Evolutionary conservation across 2,888 invertebrate species (phyloP).

Genomic region (Seira musarum): DNA sequence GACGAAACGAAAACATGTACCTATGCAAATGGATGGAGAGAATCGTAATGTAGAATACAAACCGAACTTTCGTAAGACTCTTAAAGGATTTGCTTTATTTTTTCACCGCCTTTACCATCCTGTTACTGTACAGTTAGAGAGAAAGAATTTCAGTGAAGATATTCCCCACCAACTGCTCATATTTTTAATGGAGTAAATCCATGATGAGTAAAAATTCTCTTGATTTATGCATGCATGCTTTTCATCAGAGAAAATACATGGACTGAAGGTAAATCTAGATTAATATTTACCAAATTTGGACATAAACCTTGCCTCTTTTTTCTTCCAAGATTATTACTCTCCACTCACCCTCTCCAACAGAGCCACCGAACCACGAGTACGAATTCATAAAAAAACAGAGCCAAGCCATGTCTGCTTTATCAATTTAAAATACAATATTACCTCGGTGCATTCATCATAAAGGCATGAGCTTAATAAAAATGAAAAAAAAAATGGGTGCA

Average conservation of each 20-base stretch:
- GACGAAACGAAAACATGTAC: too few relatives aligned
- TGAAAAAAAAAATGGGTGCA: slow-evolving; percentile 3
- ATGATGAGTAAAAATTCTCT: neutral
- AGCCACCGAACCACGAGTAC: neutral
- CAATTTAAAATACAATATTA: neutral
- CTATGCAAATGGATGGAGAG: too few relatives aligned
- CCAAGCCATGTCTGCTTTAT: slow-evolving; percentile 5
- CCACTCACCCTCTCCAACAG: neutral
- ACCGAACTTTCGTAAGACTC: too few relatives aligned
- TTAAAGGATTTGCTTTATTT: neutral
- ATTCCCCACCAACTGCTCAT: neutral
- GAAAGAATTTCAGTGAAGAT: neutral
- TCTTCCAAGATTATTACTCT: slow-evolving; percentile 53
- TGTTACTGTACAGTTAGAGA: neutral
- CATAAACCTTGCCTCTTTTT: slow-evolving; percentile 53
- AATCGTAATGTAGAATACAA: too few relatives aligned
- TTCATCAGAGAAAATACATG: neutral
- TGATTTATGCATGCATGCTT: neutral
- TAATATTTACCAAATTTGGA: slow-evolving; percentile 70
- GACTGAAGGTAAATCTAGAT: slow-evolving; percentile 24
- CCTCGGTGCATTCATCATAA: neutral
- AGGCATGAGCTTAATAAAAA: neutral
- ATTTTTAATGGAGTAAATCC: neutral
- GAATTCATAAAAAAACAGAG: slow-evolving; percentile 18
- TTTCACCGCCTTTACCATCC: neutral